Evolutionary conservation across 2,113 vertebrate genomes (phyloP).

Genomic region (Sinocyclocheilus anshuiensis): DNA sequence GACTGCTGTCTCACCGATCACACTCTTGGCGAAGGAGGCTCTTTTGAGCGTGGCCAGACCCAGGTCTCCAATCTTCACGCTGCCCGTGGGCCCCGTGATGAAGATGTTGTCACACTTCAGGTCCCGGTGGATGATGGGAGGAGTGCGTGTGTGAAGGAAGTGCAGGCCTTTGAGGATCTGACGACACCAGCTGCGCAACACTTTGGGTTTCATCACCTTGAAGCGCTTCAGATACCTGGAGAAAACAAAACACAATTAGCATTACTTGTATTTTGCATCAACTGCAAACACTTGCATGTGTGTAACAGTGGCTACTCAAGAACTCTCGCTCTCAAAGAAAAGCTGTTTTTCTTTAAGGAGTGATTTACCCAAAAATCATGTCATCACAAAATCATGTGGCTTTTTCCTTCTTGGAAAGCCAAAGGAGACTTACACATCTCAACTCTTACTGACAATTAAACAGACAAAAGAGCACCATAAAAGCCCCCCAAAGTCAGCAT

Average conservation of each 20-base stretch:
- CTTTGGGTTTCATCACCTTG: slow-evolving; percentile 97
- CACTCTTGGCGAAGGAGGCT: slow-evolving; percentile 95
- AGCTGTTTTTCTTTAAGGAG: too few species aligned
- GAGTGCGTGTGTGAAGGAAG: slow-evolving; percentile 93
- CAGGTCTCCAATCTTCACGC: slow-evolving; percentile 96
- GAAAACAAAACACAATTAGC: background rate
- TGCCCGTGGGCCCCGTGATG: slow-evolving; percentile 96
- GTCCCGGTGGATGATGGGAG: slow-evolving; percentile 97
- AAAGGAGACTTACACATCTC: too few species aligned
- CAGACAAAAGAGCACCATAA: too few species aligned
- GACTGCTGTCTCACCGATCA: slow-evolving; percentile 81
- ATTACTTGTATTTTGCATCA: background rate
- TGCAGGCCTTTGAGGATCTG: slow-evolving; percentile 96
- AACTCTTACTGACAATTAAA: too few species aligned
- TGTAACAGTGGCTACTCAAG: too few species aligned
- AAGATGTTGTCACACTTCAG: slow-evolving; percentile 99
- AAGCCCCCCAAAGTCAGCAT: too few species aligned
- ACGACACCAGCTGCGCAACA: slow-evolving; percentile 94
- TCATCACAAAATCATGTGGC: too few species aligned
- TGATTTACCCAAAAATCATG: too few species aligned
- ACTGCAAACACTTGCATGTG: too few species aligned
- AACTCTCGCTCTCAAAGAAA: too few species aligned
- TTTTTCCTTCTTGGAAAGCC: too few species aligned
- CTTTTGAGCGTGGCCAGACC: slow-evolving; percentile 96
- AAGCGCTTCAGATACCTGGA: slow-evolving; percentile 96